These are phyloP conservation scores for Latrodectus elegans DNA, from an alignment of 2,888 invertebrate species.

Conservation along the genomic window DNA sequence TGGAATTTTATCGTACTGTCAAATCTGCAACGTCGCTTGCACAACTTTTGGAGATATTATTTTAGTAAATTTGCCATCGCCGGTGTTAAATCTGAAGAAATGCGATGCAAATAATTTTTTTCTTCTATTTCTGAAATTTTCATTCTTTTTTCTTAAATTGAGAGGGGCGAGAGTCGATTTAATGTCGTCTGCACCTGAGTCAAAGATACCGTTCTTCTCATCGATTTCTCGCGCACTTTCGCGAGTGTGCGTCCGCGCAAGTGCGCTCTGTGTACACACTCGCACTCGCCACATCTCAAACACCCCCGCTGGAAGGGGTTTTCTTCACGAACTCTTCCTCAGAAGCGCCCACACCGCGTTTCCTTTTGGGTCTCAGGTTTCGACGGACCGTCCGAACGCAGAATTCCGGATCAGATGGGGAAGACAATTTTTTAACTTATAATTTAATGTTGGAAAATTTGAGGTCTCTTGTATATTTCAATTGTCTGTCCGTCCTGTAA, in stretches of 20 bases:
- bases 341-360: conserved; percentile 1
- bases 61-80: no score
- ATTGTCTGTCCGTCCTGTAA: neutral
- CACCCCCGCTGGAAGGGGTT: neutral
- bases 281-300: neutral
- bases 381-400: neutral
- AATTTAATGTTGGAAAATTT: no score
- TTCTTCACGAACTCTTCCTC: conserved; percentile 21
- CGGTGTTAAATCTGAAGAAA: no score
- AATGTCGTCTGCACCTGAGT: conserved; percentile 37
- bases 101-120: no score
- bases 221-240: conserved; percentile 29
- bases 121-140: neutral
- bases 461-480: neutral
- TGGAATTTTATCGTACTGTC: no score
- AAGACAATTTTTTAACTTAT: no score
- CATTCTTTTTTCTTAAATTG: neutral
- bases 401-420: neutral
- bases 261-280: conserved; percentile 8
- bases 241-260: conserved; percentile 48
- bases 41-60: no score
- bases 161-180: conserved; percentile 2
- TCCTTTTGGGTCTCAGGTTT: no score
- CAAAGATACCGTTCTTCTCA: conserved; percentile 28
- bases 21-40: no score